Percentiles rank a stretch among this genome's conserved stretches.
Evolutionary conservation across 53 echinoderm and acorn worm genomes (phyloP).

Genomic region (Actinopyga echinites): DNA sequence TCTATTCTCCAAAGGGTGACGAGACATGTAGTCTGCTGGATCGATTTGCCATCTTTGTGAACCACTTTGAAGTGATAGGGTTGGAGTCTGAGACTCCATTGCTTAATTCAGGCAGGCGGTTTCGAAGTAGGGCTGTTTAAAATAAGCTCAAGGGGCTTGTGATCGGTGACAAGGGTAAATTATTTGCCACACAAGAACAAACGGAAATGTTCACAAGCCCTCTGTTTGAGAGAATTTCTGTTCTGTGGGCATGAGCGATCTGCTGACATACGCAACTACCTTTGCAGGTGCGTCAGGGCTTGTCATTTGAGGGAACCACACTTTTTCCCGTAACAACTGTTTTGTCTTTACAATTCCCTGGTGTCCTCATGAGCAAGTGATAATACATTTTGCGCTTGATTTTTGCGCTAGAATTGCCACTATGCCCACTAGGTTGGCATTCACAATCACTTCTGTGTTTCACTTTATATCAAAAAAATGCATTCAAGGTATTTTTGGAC

Average conservation of each 20-base stretch:
- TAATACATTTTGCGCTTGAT: background rate
- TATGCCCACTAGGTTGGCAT: constrained; percentile 60
- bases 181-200: constrained; percentile 39
- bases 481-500: background rate
- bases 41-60: constrained; percentile 39
- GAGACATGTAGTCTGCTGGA: constrained; percentile 66
- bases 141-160: constrained; percentile 43
- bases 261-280: constrained; percentile 26
- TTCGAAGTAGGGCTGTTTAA: constrained; percentile 33
- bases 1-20: constrained; percentile 35
- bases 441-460: constrained; percentile 37
- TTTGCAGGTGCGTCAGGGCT: no score
- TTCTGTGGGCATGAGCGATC: constrained; percentile 27
- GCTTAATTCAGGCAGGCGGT: constrained; percentile 40
- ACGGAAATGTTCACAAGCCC: constrained; percentile 48
- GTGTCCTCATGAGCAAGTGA: no score
- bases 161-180: constrained; percentile 37
- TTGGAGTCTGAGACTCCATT: constrained; percentile 48
- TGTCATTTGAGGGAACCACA: no score
- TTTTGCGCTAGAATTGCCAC: constrained; percentile 48
- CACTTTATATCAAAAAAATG: background rate
- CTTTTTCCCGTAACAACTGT: no score
- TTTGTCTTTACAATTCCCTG: no score
- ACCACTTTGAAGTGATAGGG: constrained; percentile 26
- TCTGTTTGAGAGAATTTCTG: constrained; percentile 52